Evolutionary conservation across 2,113 vertebrate genomes (phyloP), one percentile per base, ranked within the genome.

Genomic region (Trinectes maculatus): DNA sequence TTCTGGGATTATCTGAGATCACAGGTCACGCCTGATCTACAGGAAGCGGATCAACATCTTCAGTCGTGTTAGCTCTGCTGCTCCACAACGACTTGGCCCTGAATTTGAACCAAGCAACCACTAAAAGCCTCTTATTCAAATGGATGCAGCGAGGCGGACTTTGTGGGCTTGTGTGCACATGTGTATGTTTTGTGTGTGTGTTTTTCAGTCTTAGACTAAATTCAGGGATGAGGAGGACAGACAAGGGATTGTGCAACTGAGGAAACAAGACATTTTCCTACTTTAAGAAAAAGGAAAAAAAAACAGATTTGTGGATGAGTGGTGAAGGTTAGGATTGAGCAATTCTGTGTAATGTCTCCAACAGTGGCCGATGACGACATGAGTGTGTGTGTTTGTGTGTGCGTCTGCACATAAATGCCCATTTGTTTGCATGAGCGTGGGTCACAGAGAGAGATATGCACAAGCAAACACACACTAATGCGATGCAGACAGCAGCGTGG

Each of bases 101-200:
- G 43, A 78, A 70, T 57, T 62, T 46, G 25, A 84, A 76, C 25
- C 80, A 62, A 69, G 67, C 61, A 78, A 68, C 76, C 72, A 76
- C 78, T 78, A 76, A 76, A 81, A 79, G 67, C 64, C 61, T 80
- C 74, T 85, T 80, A 84, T 83, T 84, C 72, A 84, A 83, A 88
- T 79, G 57, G 51, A 72, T 71, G 69, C 58, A 73, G n/a, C 37
- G 65, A 64, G 37, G 68, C 59, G n/a, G 44, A 33, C 46, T 36
- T 36, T 36, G 37, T 39, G 25, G 36, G 60, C 26, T 24, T 44
- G 37, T 47, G 56, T 42, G 29, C 21, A 2, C 47, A 43, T 55
- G 37, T 13, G 5, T 64, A 21, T 18, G 3, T 61, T 37, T 12
- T 56, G 15, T 60, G 62, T 22, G 7, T 19, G 0, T 44, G 37